Evolutionary conservation across 2,888 invertebrate genomes (phyloP).

Genomic region (Lithophane socia): DNA sequence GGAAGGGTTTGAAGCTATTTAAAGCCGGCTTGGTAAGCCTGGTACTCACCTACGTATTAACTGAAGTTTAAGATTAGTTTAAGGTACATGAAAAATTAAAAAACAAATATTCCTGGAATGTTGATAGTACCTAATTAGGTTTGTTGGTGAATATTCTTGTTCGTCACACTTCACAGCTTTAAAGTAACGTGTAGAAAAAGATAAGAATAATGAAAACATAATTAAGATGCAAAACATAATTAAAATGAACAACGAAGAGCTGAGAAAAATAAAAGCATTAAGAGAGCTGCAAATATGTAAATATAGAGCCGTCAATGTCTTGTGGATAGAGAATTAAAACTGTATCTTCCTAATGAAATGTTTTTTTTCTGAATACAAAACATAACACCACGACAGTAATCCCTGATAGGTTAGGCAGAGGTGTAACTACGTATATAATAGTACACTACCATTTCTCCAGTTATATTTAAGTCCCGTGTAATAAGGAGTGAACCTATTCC

Average conservation of each 20-base stretch:
- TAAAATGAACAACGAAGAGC: slow-evolving; percentile 3
- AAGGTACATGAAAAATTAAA: not conserved
- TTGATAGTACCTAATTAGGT: not conserved
- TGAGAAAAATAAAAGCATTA: slow-evolving; percentile 34
- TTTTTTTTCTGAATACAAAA: not conserved
- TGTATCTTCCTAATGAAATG: not conserved
- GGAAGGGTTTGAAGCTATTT: slow-evolving; percentile 9
- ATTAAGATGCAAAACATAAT: slow-evolving; percentile 33
- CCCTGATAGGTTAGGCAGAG: too few species aligned
- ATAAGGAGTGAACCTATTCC: too few species aligned
- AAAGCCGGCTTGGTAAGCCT: not conserved
- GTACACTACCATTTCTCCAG: too few species aligned
- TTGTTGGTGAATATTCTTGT: not conserved
- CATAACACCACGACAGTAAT: too few species aligned
- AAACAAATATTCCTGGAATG: not conserved
- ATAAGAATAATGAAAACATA: slow-evolving; percentile 32
- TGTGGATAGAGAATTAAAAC: slow-evolving; percentile 11
- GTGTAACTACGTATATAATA: too few species aligned
- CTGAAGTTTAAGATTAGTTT: not conserved
- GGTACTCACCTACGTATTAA: not conserved
- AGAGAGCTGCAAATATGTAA: slow-evolving; percentile 31
- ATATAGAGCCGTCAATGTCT: slow-evolving; percentile 17
- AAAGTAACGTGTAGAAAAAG: not conserved
- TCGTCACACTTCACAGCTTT: not conserved
- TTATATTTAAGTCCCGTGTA: too few species aligned